These are phyloP conservation scores for Ambastaia sidthimunki DNA, from an alignment of 2,797 vertebrate genomes.

Conservation along the genomic window DNA sequence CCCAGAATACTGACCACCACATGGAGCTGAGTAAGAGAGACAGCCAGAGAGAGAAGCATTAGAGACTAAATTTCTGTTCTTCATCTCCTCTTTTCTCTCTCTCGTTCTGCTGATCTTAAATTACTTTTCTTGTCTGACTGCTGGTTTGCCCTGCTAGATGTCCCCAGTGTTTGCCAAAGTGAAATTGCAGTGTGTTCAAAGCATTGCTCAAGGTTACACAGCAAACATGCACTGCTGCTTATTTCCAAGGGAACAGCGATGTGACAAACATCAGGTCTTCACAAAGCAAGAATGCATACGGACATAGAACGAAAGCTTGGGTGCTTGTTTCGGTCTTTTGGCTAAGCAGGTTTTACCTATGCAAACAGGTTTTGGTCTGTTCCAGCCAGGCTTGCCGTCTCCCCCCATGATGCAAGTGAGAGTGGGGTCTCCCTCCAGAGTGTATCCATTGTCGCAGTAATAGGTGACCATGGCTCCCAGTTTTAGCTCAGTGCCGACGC, in stretches of 20 bases:
- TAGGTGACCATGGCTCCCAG: constrained; percentile 91
- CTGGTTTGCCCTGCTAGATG: constrained; percentile 65
- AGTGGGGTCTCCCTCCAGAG: constrained; percentile 87
- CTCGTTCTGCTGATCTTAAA: constrained; percentile 70
- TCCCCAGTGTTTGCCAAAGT: constrained; percentile 74
- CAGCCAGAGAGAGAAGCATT: constrained; percentile 50
- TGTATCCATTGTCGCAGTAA: constrained; percentile 94
- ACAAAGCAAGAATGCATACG: background rate
- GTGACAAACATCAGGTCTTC: constrained; percentile 18
- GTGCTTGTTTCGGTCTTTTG: background rate
- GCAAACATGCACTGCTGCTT: constrained; percentile 40
- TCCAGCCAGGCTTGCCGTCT: constrained; percentile 94
- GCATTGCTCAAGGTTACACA: constrained; percentile 72
- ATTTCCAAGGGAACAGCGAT: constrained; percentile 44
- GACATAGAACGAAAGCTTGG: background rate
- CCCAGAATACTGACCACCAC: constrained; percentile 92
- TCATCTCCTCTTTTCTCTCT: constrained; percentile 52
- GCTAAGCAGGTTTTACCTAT: constrained; percentile 79
- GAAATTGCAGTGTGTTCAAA: constrained; percentile 80
- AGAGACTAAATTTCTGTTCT: constrained; percentile 63
- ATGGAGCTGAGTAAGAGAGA: constrained; percentile 82
- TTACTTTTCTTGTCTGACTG: constrained; percentile 82
- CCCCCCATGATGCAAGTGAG: constrained; percentile 92
- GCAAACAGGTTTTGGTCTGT: constrained; percentile 90
- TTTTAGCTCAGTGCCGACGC: constrained; percentile 90